Evolutionary conservation across 30 jellyfish, hydroid and myxozoan genomes (phyloP).

Genomic region (Nemopilema nomurai): DNA sequence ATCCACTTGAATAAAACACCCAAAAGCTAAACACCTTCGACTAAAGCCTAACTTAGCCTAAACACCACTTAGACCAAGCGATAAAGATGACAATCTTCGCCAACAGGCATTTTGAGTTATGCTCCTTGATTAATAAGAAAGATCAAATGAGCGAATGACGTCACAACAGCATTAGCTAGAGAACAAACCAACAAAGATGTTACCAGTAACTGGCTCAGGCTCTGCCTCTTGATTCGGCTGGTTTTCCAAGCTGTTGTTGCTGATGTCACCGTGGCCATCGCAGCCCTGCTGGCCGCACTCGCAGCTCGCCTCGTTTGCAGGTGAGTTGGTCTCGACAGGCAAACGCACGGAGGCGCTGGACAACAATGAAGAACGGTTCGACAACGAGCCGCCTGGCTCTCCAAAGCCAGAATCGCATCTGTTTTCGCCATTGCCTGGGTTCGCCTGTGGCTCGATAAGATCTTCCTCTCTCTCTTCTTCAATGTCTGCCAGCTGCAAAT

Average conservation of each 20-base stretch:
- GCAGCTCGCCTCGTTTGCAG: conserved; percentile 6
- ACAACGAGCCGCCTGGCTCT: conserved; percentile 52
- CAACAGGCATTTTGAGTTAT: too few species aligned
- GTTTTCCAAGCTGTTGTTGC: not conserved
- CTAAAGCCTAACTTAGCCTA: too few species aligned
- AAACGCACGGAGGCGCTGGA: conserved; percentile 51
- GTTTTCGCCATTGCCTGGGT: conserved; percentile 33
- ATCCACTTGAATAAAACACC: too few species aligned
- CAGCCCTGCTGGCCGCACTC: conserved; percentile 53
- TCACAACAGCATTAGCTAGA: not conserved
- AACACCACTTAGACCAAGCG: too few species aligned
- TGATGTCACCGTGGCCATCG: conserved; percentile 15
- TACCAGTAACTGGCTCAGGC: not conserved
- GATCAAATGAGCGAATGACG: not conserved
- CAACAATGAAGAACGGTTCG: conserved; percentile 45
- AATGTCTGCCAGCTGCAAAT: conserved; percentile 17
- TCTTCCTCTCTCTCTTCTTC: conserved; percentile 20
- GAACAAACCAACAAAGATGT: not conserved
- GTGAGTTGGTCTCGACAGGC: conserved; percentile 23
- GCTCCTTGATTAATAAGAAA: not conserved
- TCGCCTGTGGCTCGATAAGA: not conserved
- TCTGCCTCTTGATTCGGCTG: not conserved
- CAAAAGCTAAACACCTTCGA: too few species aligned
- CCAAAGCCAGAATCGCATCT: conserved; percentile 74
- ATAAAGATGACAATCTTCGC: too few species aligned